Evolutionary conservation across 2,113 vertebrate genomes (phyloP), one percentile per base, ranked within the genome.

Genomic region (Desmodus rotundus): DNA sequence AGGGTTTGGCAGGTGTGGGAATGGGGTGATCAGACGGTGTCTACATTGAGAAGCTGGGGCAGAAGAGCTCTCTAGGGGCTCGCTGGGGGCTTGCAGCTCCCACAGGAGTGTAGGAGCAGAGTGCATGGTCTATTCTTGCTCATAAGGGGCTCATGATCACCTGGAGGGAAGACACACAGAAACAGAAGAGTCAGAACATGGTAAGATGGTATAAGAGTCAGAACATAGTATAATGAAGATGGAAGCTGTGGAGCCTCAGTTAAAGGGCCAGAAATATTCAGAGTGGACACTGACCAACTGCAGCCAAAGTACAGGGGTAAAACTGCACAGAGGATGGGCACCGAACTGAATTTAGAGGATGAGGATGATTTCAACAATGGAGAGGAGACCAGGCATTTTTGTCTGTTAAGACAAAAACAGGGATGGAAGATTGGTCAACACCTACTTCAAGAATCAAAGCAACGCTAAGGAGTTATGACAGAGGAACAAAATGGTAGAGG

Each of bases 111-210:
- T 11, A 68, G 2, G 7, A 65, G 36, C 47, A 26, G 47, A 38
- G 52, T 1, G 2, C 38, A 12, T 0, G 3, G 31, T 24, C 36
- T 47, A 14, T 2, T 17, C 15, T 82, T 47, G 45, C 24, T 78
- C 70, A 45, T 0, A 0, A 1, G 13, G 87, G 52, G 31, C 14
- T 77, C 61, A 50, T 5, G 1, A 26, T 90, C 36, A 93, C 28
- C 36, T n/a, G 5, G 0, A 56, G 74, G n/a, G 22, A 41, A 81
- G 76, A 81, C 28, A 20, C 8, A 24, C 28, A 81, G 86, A 77
- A 70, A 82, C 0, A 28, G n/a, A 63, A 58, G 73, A 74, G 17
- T 33, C 54, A 68, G 20, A 72, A 43, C 38, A 45, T 12, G 4
- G 58, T 22, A 36, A 68, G 70, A 11, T 20, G 61, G 56, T 36